phyloP scores from a whole-genome alignment of 2,797 vertebrate species.

The Iguana delicatissima region DNA sequence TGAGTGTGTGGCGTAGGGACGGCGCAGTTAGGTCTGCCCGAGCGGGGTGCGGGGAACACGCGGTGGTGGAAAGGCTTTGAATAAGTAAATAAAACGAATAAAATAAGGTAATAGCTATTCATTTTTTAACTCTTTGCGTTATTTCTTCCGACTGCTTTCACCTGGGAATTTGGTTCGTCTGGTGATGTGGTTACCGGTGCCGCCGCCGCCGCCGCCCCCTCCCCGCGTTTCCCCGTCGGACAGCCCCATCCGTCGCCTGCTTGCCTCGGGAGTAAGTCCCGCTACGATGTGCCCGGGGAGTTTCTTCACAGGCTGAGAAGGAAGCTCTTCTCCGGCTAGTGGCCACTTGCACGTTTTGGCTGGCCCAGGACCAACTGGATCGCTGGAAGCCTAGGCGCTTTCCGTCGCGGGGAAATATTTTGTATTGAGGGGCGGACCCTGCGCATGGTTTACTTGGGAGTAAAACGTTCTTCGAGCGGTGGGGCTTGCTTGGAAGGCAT shows the following conservation, averaged over 20 bases:
- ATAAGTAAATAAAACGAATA: background rate
- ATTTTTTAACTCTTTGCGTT: too few species aligned
- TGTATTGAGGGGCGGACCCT: background rate
- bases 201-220: background rate
- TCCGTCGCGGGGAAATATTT: background rate
- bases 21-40: background rate
- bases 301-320: too few species aligned
- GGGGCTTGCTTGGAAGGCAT: too few species aligned
- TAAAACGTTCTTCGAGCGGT: background rate
- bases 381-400: background rate
- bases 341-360: background rate
- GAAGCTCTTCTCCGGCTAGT: background rate
- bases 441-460: background rate
- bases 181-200: background rate
- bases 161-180: background rate
- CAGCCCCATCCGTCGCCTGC: background rate
- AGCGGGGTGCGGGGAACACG: background rate
- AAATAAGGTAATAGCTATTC: background rate
- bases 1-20: background rate
- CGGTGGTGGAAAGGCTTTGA: constrained; percentile 25
- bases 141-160: background rate
- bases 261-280: background rate
- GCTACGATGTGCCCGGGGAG: background rate
- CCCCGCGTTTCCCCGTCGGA: too few species aligned
- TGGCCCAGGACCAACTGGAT: background rate